Percentiles rank a stretch among this genome's conserved stretches.
Conservation (phyloP, 2,113 vertebrate species). For the Oreochromis niloticus region DNA sequence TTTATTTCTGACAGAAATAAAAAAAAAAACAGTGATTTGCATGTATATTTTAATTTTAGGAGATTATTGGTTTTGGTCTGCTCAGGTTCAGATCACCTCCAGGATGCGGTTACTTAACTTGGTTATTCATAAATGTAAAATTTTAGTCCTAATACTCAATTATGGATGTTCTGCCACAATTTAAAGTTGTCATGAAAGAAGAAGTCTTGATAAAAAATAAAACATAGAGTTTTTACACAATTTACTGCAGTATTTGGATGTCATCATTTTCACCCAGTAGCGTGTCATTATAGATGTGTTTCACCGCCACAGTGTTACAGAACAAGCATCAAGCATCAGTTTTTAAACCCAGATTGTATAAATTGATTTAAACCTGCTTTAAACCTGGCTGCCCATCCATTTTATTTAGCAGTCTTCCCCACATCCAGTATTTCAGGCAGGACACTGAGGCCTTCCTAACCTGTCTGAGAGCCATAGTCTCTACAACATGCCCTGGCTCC, state of each 20-base stretch:
- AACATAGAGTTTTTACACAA: background rate
- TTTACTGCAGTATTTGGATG: background rate
- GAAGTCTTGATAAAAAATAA: background rate
- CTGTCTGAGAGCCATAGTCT: background rate
- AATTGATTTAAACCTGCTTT: background rate
- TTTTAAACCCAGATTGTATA: background rate
- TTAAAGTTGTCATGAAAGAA: accelerated
- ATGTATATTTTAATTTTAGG: background rate
- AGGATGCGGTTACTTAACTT: accelerated
- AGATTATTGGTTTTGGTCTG: background rate
- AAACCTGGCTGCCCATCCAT: background rate
- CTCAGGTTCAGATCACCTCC: background rate
- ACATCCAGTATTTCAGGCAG: background rate
- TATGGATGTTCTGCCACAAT: background rate
- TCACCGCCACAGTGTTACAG: background rate
- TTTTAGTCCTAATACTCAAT: background rate
- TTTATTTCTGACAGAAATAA: background rate
- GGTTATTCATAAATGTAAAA: accelerated
- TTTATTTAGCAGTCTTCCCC: background rate
- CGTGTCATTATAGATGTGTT: accelerated
- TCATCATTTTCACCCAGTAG: background rate
- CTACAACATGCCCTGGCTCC: accelerated
- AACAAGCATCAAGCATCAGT: background rate
- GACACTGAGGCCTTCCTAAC: background rate
- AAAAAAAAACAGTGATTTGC: background rate